Evolutionary conservation across 2,113 vertebrate genomes (phyloP).

Genomic region (Diadophis punctatus): DNA sequence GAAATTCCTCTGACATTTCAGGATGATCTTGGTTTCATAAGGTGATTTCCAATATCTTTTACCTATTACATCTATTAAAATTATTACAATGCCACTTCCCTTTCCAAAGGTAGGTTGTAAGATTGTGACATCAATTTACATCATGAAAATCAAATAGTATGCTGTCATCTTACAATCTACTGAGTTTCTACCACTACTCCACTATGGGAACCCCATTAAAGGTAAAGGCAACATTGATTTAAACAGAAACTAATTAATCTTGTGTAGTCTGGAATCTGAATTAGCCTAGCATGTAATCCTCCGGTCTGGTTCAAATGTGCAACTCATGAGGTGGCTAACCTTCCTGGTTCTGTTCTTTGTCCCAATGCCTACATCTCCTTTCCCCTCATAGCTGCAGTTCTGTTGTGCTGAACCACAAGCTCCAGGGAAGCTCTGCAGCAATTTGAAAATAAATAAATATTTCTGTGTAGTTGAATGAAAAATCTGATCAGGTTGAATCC

Average conservation of each 20-base stretch:
- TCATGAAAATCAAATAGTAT: neutral
- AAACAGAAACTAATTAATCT: neutral
- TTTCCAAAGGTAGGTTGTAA: neutral
- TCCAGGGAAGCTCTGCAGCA: neutral
- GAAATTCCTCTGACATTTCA: conserved; percentile 1
- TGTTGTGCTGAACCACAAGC: neutral
- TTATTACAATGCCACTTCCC: conserved; percentile 4
- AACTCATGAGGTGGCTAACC: neutral
- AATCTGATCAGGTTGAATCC: neutral
- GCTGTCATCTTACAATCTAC: neutral
- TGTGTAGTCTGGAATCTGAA: neutral
- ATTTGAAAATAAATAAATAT: neutral
- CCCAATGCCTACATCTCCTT: neutral
- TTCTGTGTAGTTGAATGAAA: neutral
- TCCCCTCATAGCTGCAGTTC: neutral
- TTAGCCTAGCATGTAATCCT: neutral
- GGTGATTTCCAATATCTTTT: neutral
- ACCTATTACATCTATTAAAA: neutral
- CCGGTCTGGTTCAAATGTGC: neutral
- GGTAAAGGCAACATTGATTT: neutral
- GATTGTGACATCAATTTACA: neutral
- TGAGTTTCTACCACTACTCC: neutral
- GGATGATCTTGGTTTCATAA: neutral
- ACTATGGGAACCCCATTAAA: neutral
- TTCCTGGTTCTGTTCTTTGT: neutral